Evolutionary conservation across 2,888 invertebrate species (phyloP).

Genomic region (Leptinotarsa peninsularis): DNA sequence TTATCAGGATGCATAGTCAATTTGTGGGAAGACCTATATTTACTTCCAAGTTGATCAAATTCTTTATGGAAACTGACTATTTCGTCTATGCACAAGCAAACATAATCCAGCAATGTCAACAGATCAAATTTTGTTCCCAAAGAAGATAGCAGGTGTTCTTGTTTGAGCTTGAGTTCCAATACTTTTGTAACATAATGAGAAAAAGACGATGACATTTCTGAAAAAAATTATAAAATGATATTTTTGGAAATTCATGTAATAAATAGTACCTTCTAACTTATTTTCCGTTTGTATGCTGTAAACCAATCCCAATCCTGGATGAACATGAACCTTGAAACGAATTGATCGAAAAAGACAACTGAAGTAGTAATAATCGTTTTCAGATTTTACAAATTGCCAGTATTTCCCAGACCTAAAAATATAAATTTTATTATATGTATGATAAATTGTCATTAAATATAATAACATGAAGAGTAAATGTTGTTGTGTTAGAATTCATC

Average conservation of each 20-base stretch:
- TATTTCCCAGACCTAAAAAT: slow-evolving; percentile 35
- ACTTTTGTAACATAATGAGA: slow-evolving; percentile 31
- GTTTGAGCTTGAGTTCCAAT: slow-evolving; percentile 41
- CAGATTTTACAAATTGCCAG: slow-evolving; percentile 34
- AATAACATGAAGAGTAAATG: too few species aligned
- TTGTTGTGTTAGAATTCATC: too few species aligned
- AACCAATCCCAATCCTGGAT: slow-evolving; percentile 39
- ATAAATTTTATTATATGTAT: not conserved
- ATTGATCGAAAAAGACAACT: slow-evolving; percentile 32
- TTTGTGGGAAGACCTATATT: slow-evolving; percentile 35
- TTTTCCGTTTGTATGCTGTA: slow-evolving; percentile 22
- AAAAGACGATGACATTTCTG: slow-evolving; percentile 30
- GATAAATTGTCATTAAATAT: too few species aligned
- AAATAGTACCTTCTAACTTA: slow-evolving; percentile 35
- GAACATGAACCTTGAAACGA: slow-evolving; percentile 38
- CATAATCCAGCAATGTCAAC: slow-evolving; percentile 46
- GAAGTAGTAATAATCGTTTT: slow-evolving; percentile 38
- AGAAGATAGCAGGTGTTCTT: slow-evolving; percentile 35
- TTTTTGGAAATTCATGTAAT: not conserved
- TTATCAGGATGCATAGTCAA: slow-evolving; percentile 36
- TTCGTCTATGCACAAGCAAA: slow-evolving; percentile 42
- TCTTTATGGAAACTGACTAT: slow-evolving; percentile 32
- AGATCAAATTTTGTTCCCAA: slow-evolving; percentile 46
- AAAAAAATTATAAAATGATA: slow-evolving; percentile 28
- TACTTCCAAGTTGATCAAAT: slow-evolving; percentile 31